These are phyloP conservation scores for Clanis bilineata DNA, from an alignment of 2,888 invertebrate genomes.

Conservation along the genomic window DNA sequence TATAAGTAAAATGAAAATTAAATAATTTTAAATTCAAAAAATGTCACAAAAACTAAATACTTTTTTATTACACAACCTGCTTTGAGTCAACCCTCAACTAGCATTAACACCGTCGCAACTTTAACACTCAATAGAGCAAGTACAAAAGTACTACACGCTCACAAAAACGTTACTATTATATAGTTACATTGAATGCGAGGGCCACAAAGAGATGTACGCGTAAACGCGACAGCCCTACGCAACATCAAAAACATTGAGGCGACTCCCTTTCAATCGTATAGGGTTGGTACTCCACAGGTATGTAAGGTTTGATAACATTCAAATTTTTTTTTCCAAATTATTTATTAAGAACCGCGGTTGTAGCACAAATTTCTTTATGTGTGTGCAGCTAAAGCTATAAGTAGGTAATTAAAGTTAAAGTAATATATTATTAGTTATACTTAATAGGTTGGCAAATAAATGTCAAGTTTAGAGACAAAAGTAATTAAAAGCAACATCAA, in stretches of 20 bases:
- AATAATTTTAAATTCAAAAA: not conserved
- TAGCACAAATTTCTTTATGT: no score
- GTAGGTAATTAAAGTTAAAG: no score
- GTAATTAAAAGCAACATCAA: no score
- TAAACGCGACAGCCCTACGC: constrained; percentile 12
- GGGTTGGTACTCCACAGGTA: not conserved
- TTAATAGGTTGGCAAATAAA: no score
- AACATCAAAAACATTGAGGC: constrained; percentile 13
- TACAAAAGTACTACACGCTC: constrained; percentile 1
- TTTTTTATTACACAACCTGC: not conserved
- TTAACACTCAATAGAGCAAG: constrained; percentile 9
- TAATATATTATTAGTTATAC: no score
- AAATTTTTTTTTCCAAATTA: no score
- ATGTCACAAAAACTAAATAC: not conserved
- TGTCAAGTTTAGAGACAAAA: no score
- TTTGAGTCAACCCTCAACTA: not conserved
- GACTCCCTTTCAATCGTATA: not conserved
- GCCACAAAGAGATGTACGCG: constrained; percentile 7
- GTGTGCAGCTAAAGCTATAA: no score
- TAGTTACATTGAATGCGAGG: constrained; percentile 10
- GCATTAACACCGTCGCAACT: constrained; percentile 5
- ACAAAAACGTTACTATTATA: constrained; percentile 10
- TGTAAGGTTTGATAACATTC: no score
- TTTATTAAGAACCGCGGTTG: no score
- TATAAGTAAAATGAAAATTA: no score